Base-by-base conservation (phyloP, 1,140 invertebrate species). In the Euwallacea fornicatus region DNA sequence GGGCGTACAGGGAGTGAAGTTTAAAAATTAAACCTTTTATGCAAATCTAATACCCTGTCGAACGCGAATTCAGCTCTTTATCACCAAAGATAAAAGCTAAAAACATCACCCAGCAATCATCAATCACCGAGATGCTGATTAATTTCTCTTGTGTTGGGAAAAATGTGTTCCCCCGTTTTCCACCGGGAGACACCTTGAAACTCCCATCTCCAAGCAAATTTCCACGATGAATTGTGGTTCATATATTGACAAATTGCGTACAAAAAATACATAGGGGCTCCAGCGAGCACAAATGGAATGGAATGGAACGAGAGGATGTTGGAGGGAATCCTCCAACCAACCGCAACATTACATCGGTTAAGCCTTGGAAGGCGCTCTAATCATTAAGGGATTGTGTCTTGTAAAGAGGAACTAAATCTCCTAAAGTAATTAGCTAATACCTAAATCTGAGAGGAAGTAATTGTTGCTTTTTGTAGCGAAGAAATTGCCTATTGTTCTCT, bases 401-500 rank as follows among this genome's bases (percentile, higher is more conserved):
- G 59, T 61, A 61, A 61, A 56, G 59, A 61, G 42, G 42, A 42
- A 61, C 41, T 61, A 61, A 61, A 61, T 61, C 59, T 21, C 59
- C 15, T 43, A 42, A 58, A 61, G 59, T 61, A 61, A 61, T 61
- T 61, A 61, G 21, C 59, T 61, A 61, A 61, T 61, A 61, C 59
- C 59, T 42, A 61, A 61, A 61, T 42, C 42, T 41, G 21, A 42
- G 42, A 42, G 43, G 59, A 42, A 61, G 59, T 61, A 61, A 61
- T 61, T 61, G 59, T 61, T 61, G 59, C 59, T 61, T 61, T 61
- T 61, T 61, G n/a, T 61, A 61, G 8, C 59, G 11, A 61, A 61
- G 42, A 43, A 61, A 61, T 61, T 43, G 10, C 42, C 59, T 43
- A 61, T 61, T 61, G 59, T 61, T 61, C 33, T 43, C 7, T 43